These are phyloP conservation scores for Vanacampus margaritifer DNA, from an alignment of 2,113 vertebrate species.

Conservation along the genomic window DNA sequence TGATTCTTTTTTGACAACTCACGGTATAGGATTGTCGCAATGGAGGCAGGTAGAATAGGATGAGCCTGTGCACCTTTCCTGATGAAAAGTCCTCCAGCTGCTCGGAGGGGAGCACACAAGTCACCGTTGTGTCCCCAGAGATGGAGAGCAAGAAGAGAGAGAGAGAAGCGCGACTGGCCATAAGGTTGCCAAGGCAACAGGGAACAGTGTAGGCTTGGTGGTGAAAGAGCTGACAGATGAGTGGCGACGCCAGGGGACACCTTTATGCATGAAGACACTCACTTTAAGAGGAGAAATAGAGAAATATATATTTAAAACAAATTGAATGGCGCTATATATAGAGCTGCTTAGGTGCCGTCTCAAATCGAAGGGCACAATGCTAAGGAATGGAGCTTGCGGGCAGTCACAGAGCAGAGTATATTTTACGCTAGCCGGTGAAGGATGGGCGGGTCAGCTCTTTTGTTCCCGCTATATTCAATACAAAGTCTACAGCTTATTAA, in stretches of 20 bases:
- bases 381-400: constrained; percentile 17
- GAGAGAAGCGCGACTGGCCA: constrained; percentile 43
- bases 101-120: constrained; percentile 57
- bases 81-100: constrained; percentile 56
- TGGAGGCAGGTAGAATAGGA: constrained; percentile 28
- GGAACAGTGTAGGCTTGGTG: constrained; percentile 62
- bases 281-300: constrained; percentile 22
- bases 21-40: not conserved
- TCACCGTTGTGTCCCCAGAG: constrained; percentile 51
- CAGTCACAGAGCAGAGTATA: constrained; percentile 11
- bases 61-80: constrained; percentile 42
- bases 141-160: constrained; percentile 14
- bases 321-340: constrained; percentile 44
- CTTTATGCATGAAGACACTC: constrained; percentile 56
- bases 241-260: constrained; percentile 60
- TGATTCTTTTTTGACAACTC: not conserved
- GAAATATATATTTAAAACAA: constrained; percentile 13
- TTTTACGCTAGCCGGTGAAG: constrained; percentile 20
- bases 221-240: constrained; percentile 50
- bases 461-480: constrained; percentile 16
- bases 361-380: constrained; percentile 34
- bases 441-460: constrained; percentile 29
- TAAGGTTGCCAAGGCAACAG: constrained; percentile 69
- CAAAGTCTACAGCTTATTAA: constrained; percentile 8
- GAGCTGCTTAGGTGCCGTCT: constrained; percentile 28